These are phyloP conservation scores for Cnemophilus loriae DNA, from an alignment of 2,113 vertebrate species.

Conservation along the genomic window DNA sequence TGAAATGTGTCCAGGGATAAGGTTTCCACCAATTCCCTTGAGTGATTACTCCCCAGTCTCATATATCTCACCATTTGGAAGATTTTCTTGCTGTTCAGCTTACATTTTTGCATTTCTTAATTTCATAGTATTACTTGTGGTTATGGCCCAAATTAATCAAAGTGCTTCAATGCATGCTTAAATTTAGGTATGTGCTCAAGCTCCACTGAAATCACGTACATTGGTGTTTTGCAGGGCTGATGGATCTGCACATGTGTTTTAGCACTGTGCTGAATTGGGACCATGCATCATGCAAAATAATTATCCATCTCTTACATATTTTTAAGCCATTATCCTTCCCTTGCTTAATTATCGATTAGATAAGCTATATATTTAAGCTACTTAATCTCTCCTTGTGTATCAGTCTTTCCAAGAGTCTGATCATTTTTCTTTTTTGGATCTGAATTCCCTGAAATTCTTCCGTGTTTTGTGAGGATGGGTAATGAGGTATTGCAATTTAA, in stretches of 20 bases:
- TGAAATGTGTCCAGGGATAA: slow-evolving; percentile 32
- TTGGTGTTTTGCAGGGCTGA: neutral
- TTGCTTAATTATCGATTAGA: slow-evolving; percentile 37
- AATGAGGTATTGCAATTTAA: slow-evolving; percentile 25
- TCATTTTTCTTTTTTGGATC: neutral
- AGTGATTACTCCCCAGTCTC: slow-evolving; percentile 13
- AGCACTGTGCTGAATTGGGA: neutral
- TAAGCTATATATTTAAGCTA: slow-evolving; percentile 21
- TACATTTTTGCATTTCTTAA: slow-evolving; percentile 25
- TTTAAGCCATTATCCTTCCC: slow-evolving; percentile 4
- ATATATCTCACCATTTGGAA: neutral
- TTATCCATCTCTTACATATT: neutral
- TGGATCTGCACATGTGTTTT: neutral
- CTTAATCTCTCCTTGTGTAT: slow-evolving; percentile 7
- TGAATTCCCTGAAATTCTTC: neutral
- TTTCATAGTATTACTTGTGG: slow-evolving; percentile 4
- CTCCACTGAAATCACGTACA: neutral
- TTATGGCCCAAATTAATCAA: slow-evolving; percentile 16
- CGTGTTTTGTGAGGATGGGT: neutral
- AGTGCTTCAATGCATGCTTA: neutral
- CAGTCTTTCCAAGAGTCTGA: neutral
- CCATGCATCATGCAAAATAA: slow-evolving; percentile 26
- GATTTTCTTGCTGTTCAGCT: slow-evolving; percentile 22
- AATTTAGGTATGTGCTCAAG: neutral
- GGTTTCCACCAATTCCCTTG: slow-evolving; percentile 18